phyloP scores from a whole-genome alignment of 2,113 vertebrate species.

The Peromyscus polionotus region DNA sequence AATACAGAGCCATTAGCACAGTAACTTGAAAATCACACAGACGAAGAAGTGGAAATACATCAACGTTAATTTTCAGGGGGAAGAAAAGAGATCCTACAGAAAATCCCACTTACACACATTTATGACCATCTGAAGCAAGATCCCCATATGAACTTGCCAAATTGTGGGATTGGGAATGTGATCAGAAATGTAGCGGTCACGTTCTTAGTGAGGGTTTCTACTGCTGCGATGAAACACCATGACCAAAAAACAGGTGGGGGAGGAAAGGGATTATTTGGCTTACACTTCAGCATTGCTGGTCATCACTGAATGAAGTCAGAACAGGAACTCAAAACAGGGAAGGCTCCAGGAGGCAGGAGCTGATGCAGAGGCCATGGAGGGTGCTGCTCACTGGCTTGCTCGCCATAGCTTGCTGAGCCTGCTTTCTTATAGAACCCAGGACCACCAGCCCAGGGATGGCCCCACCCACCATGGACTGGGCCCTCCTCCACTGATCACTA shows the following conservation, averaged over 20 bases:
- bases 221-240: neutral
- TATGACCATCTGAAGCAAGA: neutral
- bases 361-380: neutral
- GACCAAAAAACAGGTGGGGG: neutral
- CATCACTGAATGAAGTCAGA: neutral
- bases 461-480: neutral
- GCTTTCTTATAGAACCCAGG: neutral
- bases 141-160: neutral
- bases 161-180: neutral
- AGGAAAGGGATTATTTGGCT: neutral
- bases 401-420: neutral
- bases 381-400: neutral
- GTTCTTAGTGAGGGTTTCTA: neutral
- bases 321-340: neutral
- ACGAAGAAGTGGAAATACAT: slow-evolving; percentile 14
- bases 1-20: neutral
- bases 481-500: neutral
- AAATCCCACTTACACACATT: neutral
- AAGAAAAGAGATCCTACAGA: neutral
- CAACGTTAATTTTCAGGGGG: neutral
- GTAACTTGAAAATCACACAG: slow-evolving; percentile 49
- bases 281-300: neutral
- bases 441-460: neutral
- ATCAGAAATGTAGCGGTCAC: neutral
- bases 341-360: neutral